phyloP scores from a whole-genome alignment of 2,888 invertebrate species.

The Himalopsyche kuldschensis region DNA sequence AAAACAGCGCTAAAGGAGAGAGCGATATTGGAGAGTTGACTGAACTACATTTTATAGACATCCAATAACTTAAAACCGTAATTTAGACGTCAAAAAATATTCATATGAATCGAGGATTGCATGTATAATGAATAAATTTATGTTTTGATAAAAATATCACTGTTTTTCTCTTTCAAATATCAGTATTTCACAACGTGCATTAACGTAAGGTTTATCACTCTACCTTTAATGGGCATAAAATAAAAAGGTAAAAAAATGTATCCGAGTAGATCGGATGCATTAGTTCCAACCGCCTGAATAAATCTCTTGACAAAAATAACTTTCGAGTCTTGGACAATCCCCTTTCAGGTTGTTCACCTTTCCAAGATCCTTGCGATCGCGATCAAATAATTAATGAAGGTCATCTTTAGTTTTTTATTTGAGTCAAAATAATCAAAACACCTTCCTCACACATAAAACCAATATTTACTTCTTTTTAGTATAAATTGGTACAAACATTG shows the following conservation, averaged over 20 bases:
- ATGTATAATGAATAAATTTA: too few species aligned
- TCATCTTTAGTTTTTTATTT: neutral
- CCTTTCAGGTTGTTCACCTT: neutral
- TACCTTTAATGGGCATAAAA: neutral
- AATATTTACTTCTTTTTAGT: neutral
- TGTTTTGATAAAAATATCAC: too few species aligned
- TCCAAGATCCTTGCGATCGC: neutral
- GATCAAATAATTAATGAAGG: neutral
- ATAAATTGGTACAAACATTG: neutral
- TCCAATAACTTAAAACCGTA: too few species aligned
- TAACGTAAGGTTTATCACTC: neutral
- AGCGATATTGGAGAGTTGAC: too few species aligned
- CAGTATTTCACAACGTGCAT: neutral
- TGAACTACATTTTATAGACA: too few species aligned
- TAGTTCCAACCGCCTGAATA: conserved; percentile 14
- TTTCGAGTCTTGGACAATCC: conserved; percentile 4
- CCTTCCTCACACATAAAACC: neutral
- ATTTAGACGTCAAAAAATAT: too few species aligned
- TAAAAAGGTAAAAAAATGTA: neutral
- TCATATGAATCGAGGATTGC: too few species aligned
- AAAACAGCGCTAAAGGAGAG: too few species aligned
- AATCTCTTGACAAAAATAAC: conserved; percentile 15
- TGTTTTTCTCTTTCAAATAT: neutral
- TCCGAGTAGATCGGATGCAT: conserved; percentile 10
- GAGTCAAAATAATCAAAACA: neutral